Base-by-base conservation (phyloP, 2,888 invertebrate species). In the Meteorus cinctellus region DNA sequence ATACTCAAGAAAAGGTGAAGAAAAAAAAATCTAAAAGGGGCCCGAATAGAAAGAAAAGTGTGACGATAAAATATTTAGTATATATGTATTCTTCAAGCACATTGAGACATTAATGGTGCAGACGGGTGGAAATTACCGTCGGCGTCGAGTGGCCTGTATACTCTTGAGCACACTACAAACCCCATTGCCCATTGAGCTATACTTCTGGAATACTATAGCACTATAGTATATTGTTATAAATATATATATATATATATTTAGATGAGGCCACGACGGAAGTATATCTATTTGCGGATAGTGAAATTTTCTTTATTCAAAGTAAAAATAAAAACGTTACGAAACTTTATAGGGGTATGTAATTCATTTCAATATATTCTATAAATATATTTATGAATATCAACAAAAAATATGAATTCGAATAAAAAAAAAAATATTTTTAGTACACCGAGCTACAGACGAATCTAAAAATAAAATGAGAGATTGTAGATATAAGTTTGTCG, bases 1-100 rank as follows among this genome's bases (percentile, higher is more conserved):
- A 72, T 14, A 59, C 69, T 65, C 72, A 65, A 74, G 75, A 76
- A 77, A 71, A 76, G 67, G 55, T 27, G 34, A 34, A 34, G n/a
- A 55, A 69, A 36, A 29, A 12, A 36, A 71, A 12, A 45, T 27
- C 19, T 24, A 72, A 45, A 72, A 29, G 29, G 14, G n/a, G 4
- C 6, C 19, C 14, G 14, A 36, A 71, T 27, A 48, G 63, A 48
- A 19, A 63, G 51, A 63, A 63, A 63, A 72, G 72, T 55, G 6
- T 55, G 19, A 62, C 62, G 60, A 60, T 60, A 45, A 60, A 71
- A 71, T 55, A 59, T 60, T 41, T 62, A 60, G 5, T 55, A 59
- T 69, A 69, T 55, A 55, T 55, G 55, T 55, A 5, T 55, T 59
- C 34, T 65, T 36, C 68, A 24, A 70, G 24, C 6, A 59, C 6